Evolutionary conservation across 2,888 invertebrate species (phyloP), one percentile per base, ranked within the genome.

Genomic region (Stratiomys singularior): DNA sequence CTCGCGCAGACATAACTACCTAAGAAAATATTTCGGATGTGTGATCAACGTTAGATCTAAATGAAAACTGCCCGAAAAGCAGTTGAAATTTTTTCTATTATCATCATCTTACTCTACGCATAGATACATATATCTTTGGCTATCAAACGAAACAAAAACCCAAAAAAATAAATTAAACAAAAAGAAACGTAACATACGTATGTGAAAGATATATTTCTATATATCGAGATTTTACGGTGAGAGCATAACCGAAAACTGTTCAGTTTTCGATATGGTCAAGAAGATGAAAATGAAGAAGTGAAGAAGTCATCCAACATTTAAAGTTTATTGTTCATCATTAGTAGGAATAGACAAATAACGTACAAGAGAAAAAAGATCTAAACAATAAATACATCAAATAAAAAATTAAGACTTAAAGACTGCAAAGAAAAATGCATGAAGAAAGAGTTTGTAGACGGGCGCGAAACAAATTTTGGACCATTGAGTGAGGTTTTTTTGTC

Each of bases 41-140:
- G n/a, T 74, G 74, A 58, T 21, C 74, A 21, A 28, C 58, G 11
- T 21, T 27, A 28, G 37, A 74, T 28, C 74, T 25, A 9, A 74
- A 60, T 15, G 11, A 18, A 58, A 74, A 74, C 74, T 74, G 58
- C 44, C 46, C 74, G 74, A 74, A 72, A 52, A 72, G 37, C 27
- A 66, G 66, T 66, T n/a, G 28, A 66, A 64, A 64, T 64, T 64
- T 64, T 13, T 27, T 27, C 52, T 63, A 63, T 23, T 63, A 60
- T 60, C n/a, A 58, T 11, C 23, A 18, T 58, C 58, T 58, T 58
- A 18, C 58, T 3, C 21, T 23, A 23, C 25, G 23, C 11, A 18
- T 44, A 44, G 44, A 23, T 21, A 66, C 23, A 13, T 52, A 52
- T 52, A 5, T 60, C n/a, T 52, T 18, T 52, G 3, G 52, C 7